Percentiles rank a stretch among this genome's conserved stretches.
Evolutionary conservation across 2,797 vertebrate species (phyloP).

Genomic region (Trichosurus vulpecula): DNA sequence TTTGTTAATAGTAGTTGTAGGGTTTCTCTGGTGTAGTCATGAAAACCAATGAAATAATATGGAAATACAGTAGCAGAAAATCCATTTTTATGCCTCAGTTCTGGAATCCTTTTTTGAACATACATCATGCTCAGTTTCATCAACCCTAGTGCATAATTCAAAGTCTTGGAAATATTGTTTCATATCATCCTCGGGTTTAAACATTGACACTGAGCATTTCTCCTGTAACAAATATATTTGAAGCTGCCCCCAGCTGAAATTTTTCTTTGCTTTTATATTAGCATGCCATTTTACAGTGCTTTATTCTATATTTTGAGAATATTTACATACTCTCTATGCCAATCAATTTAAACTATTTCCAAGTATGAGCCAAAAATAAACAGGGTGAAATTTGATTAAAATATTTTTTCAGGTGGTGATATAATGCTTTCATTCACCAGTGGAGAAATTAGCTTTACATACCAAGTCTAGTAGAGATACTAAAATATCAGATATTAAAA

Average conservation of each 20-base stretch:
- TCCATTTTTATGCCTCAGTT: constrained; percentile 46
- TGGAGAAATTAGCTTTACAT: constrained; percentile 56
- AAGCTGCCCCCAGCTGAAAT: constrained; percentile 45
- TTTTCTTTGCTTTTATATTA: constrained; percentile 63
- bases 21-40: constrained; percentile 17
- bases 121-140: constrained; percentile 55
- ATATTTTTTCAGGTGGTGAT: constrained; percentile 52
- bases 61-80: constrained; percentile 46
- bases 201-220: constrained; percentile 57
- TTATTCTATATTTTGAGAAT: constrained; percentile 67
- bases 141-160: constrained; percentile 59
- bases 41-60: constrained; percentile 36
- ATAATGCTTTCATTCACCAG: constrained; percentile 45
- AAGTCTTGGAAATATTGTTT: constrained; percentile 47
- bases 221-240: constrained; percentile 58
- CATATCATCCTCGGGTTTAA: constrained; percentile 68
- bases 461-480: constrained; percentile 57
- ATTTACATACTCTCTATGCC: constrained; percentile 61
- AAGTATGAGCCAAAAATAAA: constrained; percentile 58
- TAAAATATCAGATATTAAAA: constrained; percentile 47
- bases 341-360: constrained; percentile 60
- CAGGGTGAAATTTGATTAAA: constrained; percentile 56
- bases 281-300: constrained; percentile 43
- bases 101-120: constrained; percentile 39
- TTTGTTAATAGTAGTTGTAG: constrained; percentile 33